Evolutionary conservation across 2,113 vertebrate genomes (phyloP), one percentile per base, ranked within the genome.

Genomic region (Ptilonorhynchus violaceus): DNA sequence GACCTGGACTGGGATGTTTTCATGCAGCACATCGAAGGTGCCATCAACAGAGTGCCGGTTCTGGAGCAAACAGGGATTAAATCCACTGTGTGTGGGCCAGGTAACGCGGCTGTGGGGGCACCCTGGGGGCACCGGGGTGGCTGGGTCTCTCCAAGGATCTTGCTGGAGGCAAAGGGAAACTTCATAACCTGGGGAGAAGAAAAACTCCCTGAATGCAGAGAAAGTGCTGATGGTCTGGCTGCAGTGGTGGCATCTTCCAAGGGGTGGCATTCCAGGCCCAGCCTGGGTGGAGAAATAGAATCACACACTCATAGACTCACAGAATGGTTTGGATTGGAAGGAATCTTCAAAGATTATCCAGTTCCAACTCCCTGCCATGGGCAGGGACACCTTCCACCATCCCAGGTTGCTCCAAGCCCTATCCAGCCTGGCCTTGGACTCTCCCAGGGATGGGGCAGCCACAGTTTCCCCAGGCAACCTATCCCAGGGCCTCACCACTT

Each of bases 1-100:
- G 99, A 99, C 92, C 97, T 99, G 98, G 98, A 99, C 96, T 99
- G 99, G 99, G 99, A 99, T 15, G 98, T 99, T 37, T 99, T 99
- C 96, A 98, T 94, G 92, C 99, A 99, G 73, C 99, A 99, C 92
- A 99, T 99, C 0, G 98, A 99, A 53, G 99, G 99, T 2, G 99
- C 99, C 20, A 58, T 99, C 87, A 99, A 99, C 97, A 98, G 99
- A 33, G 98, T 99, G 22, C 99, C 99, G 0, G 97, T 94, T 69
- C 97, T 99, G 97, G 99, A 99, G 97, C 98, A 97, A 93, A 99
- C 99, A 0, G 99, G 99, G 37, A 98, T 99, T 89, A 99, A 99
- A 97, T 99, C 99, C 91, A 99, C 99, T 0, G 99, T 99, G 75
- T 99, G 99, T 3, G 99, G 99, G 80, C 99, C 99, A 63, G 99